Percentiles rank a stretch among this genome's conserved stretches.
phyloP scores from a whole-genome alignment of 2,888 invertebrate genomes.

The Sipha maydis region DNA sequence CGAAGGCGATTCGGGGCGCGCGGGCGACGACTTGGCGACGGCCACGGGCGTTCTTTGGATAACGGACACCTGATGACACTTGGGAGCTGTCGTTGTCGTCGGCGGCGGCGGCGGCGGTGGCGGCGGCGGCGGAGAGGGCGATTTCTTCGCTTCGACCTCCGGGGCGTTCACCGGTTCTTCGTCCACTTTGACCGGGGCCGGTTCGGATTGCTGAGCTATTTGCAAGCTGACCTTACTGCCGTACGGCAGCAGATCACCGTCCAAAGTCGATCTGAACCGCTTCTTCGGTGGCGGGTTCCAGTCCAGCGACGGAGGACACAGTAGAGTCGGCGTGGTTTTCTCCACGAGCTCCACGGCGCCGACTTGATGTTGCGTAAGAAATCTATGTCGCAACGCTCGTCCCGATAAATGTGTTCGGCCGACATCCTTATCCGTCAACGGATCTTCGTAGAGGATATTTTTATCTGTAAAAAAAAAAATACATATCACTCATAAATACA shows the following conservation, averaged over 20 bases:
- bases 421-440: not conserved
- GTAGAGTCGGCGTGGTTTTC: not conserved
- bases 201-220: conserved; percentile 24
- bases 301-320: conserved; percentile 25
- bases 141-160: not conserved
- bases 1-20: not conserved
- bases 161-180: conserved; percentile 73
- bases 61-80: conserved; percentile 79
- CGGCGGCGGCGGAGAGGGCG: conserved; percentile 69
- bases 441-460: not conserved
- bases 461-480: conserved; percentile 30
- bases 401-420: not conserved
- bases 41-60: conserved; percentile 80
- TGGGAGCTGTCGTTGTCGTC: conserved; percentile 70
- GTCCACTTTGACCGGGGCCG: conserved; percentile 76
- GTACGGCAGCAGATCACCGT: conserved; percentile 84
- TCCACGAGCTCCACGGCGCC: not conserved
- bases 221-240: conserved; percentile 67
- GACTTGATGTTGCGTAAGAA: not conserved
- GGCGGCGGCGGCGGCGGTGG: not conserved
- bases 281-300: conserved; percentile 69
- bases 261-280: conserved; percentile 82
- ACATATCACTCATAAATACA: not conserved
- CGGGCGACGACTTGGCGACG: conserved; percentile 64
- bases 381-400: not conserved